Base-by-base conservation (phyloP, 2,888 invertebrate genomes). In the Acanthopleura granulata region DNA sequence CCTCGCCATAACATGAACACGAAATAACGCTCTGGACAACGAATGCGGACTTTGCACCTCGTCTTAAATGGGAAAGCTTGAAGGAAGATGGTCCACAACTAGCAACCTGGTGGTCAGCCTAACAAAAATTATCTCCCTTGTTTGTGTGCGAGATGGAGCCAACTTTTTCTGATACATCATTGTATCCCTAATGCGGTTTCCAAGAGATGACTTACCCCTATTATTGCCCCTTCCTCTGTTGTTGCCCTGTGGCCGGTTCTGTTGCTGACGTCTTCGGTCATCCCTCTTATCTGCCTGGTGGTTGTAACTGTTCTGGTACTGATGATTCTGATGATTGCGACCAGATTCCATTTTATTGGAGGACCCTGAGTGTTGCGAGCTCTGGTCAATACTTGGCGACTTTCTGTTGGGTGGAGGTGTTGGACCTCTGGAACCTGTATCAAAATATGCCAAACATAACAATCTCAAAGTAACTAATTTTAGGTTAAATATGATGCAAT, bases 311-410 rank as follows among this genome's bases (percentile, higher is more conserved):
- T 71, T 40, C 16, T 71, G 71, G 71, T 62, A n/a, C 25, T 57
- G 75, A 0, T 27, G 66, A 27, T 66, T 66, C 25, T 66, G 66
- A 22, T 66, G 66, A 14, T 66, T 66, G 16, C 66, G 66, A 22
- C 66, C 66, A 57, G 72, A 50, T 3, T 72, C 40, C 27, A 29
- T 27, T 57, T 74, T 74, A 27, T n/a, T 66, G 16, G 62, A 49
- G 9, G 49, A 22, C 16, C 66, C 66, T 22, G 66, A 27, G 14
- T 66, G 29, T 14, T 66, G 66, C 15, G 94, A 94, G 79, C 95
- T 94, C 91, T 96, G 95, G 90, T 97, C 97, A 82, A 94, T 93
- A 0, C 96, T 95, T 27, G 88, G 86, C 14, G 86, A 87, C 77
- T 86, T 86, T 50, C 87, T 80, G 71, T 78, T 86, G 12, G 84